Evolutionary conservation across 53 echinoderm and acorn worm genomes (phyloP).

Genomic region (Paelopatides confundens): DNA sequence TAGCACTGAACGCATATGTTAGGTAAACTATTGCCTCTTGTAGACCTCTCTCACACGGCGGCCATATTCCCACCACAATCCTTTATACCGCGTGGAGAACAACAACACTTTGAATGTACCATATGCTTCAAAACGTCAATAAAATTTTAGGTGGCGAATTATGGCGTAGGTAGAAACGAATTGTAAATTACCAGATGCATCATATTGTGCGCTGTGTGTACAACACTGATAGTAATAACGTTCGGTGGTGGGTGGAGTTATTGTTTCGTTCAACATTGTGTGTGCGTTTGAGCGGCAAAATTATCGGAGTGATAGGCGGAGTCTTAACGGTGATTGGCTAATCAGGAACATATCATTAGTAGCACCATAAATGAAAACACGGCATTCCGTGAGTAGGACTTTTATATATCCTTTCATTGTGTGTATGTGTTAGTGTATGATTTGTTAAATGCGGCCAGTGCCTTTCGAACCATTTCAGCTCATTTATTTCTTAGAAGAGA

Average conservation of each 20-base stretch:
- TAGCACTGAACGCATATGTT: conserved; percentile 36
- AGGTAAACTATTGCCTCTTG: conserved; percentile 4
- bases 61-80: conserved; percentile 44
- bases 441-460: too few species aligned
- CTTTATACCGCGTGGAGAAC: conserved; percentile 30
- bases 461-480: too few species aligned
- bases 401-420: too few species aligned
- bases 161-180: conserved; percentile 34
- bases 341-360: background rate
- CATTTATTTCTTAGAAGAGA: too few species aligned
- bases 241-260: background rate
- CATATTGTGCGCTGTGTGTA: conserved; percentile 8
- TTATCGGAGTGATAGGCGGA: background rate
- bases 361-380: conserved; percentile 5
- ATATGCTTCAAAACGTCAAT: conserved; percentile 55
- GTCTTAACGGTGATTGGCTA: background rate
- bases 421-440: too few species aligned
- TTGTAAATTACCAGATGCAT: conserved; percentile 46
- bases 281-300: background rate
- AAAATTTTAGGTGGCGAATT: conserved; percentile 58
- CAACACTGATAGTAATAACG: background rate
- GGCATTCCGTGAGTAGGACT: conserved; percentile 2
- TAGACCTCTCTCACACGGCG: background rate
- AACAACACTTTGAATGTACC: conserved; percentile 52
- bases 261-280: background rate